phyloP scores from a whole-genome alignment of 2,113 vertebrate species.

The Pholis gunnellus region DNA sequence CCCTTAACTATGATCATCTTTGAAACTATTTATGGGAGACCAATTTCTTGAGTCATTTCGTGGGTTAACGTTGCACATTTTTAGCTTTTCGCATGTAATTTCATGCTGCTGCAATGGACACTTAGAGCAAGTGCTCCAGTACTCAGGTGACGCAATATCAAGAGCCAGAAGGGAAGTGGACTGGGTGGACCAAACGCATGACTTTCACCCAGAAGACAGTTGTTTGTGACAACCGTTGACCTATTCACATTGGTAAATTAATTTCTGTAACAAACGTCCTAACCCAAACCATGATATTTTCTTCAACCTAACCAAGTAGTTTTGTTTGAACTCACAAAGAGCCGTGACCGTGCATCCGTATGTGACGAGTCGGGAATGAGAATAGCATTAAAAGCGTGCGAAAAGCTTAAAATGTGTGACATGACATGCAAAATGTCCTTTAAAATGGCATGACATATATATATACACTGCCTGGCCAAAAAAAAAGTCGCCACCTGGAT shows the following conservation, averaged over 20 bases:
- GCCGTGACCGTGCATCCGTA: neutral
- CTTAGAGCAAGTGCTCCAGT: neutral
- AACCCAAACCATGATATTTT: neutral
- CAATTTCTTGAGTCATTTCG: no score
- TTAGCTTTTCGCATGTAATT: neutral
- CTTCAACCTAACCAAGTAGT: neutral
- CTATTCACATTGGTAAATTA: neutral
- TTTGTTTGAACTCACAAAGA: neutral
- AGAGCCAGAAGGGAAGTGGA: neutral
- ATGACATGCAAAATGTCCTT: no score
- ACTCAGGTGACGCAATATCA: neutral
- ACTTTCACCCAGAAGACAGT: neutral
- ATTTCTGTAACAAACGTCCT: neutral
- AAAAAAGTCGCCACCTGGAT: no score
- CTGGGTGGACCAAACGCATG: neutral
- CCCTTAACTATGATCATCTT: neutral
- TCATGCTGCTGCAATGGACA: neutral
- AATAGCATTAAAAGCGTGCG: neutral
- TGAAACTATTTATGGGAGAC: neutral
- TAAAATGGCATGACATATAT: no score
- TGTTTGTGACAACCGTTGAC: neutral
- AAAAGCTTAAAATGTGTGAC: no score
- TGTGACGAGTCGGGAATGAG: neutral
- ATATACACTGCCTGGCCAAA: no score
- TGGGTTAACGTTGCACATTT: neutral